Evolutionary conservation across 2,888 invertebrate genomes (phyloP).

Genomic region (Drosophila glabriapex): DNA sequence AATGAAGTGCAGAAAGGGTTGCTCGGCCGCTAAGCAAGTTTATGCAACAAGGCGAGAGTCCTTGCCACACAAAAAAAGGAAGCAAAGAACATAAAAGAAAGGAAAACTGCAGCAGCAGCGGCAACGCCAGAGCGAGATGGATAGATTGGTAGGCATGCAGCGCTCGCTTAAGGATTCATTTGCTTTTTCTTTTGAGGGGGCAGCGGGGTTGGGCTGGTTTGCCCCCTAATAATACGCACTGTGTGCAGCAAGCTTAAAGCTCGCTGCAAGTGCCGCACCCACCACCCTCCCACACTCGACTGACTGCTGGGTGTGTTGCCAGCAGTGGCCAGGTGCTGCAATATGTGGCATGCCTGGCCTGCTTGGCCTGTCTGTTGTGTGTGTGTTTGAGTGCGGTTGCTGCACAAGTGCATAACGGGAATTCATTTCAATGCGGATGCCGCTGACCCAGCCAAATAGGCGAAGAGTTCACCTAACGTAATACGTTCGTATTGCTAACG

Average conservation of each 20-base stretch:
- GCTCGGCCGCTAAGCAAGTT: constrained; percentile 56
- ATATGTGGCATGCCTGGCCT: constrained; percentile 1
- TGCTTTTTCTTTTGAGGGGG: not conserved
- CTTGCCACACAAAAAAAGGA: not conserved
- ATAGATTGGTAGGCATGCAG: not conserved
- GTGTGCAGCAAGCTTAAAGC: not conserved
- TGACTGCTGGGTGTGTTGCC: not conserved
- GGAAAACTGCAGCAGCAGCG: not conserved
- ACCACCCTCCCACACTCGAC: not conserved
- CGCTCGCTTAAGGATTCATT: not conserved
- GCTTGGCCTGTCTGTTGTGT: not conserved
- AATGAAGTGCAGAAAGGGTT: constrained; percentile 59
- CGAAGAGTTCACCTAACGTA: not conserved
- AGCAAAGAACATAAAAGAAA: not conserved
- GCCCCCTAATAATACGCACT: not conserved
- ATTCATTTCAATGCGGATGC: not conserved
- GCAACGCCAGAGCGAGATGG: not conserved
- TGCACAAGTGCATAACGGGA: not conserved
- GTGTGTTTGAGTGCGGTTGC: not conserved
- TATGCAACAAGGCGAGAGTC: constrained; percentile 18
- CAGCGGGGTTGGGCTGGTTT: not conserved
- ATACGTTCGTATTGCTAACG: not conserved
- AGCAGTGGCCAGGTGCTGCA: not conserved
- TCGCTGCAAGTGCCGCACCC: not conserved
- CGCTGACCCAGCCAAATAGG: not conserved